A percentile compares a stretch with the other conserved stretches of the same genome.
phyloP scores from a whole-genome alignment of 1,140 invertebrate genomes.

The Zaprionus vittiger region DNA sequence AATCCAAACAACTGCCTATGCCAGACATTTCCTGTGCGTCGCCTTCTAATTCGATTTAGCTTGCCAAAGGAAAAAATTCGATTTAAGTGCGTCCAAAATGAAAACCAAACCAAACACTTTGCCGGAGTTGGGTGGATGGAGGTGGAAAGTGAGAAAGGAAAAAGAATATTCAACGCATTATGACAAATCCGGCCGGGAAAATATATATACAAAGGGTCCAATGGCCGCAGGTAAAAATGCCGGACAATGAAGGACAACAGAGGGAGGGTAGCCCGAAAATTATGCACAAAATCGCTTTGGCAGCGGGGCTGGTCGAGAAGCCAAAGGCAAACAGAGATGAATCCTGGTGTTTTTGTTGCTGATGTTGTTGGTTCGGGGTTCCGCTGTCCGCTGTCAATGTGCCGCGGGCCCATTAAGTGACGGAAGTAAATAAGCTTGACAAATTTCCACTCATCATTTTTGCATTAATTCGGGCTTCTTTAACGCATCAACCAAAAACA shows the following conservation, averaged over 20 bases:
- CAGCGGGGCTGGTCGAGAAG: constrained; percentile 9
- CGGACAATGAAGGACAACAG: constrained; percentile 52
- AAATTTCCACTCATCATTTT: constrained; percentile 84
- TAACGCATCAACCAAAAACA: constrained; percentile 63
- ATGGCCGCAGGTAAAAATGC: constrained; percentile 66
- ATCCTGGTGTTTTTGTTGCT: constrained; percentile 37
- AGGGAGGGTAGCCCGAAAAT: constrained; percentile 56
- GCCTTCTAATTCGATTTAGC: constrained; percentile 52
- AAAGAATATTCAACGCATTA: constrained; percentile 80
- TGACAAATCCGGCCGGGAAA: constrained; percentile 74
- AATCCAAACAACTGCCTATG: constrained; percentile 25
- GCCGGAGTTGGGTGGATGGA: not conserved
- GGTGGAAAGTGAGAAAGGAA: not conserved
- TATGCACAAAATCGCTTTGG: constrained; percentile 76
- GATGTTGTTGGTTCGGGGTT: not conserved
- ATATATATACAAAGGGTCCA: constrained; percentile 66
- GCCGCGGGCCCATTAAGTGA: constrained; percentile 79
- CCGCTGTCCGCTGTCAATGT: constrained; percentile 38
- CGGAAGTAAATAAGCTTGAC: constrained; percentile 84
- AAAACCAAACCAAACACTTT: constrained; percentile 65
- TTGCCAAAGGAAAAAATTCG: constrained; percentile 57
- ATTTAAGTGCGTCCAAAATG: constrained; percentile 55
- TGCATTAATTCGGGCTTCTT: constrained; percentile 83
- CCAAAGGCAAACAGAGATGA: constrained; percentile 72
- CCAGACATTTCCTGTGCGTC: constrained; percentile 32